Evolutionary conservation across 2,113 vertebrate genomes (phyloP), one percentile per base, ranked within the genome.

Genomic region (Callorhinus ursinus): DNA sequence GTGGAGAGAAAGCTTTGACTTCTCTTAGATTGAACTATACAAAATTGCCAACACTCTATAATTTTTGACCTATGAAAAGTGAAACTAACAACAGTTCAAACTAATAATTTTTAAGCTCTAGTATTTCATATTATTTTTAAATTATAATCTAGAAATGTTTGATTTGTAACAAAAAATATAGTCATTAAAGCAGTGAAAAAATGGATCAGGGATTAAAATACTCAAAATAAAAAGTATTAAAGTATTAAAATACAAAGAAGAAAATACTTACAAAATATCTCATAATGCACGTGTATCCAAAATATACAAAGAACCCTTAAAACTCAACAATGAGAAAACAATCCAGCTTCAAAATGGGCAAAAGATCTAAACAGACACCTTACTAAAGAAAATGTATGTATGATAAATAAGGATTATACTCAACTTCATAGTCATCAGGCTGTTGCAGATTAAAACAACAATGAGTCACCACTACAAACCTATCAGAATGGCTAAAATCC

Each of bases 61-160:
- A 53, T 93, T 94, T 89, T 74, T 97, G 63, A 97, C 26, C 65
- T 74, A 74, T 59, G 24, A 67, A 97, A 79, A 86, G 2, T 57
- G 22, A 13, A 72, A 53, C 59, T 72, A 69, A 18, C 51, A 42
- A 87, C 53, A 42, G n/a, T 26, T 88, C 26, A 93, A 39, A 88
- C 39, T 88, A 88, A 65, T 71, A 93, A 46, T 57, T 93, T 87
- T 91, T 55, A 79, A 93, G 46, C 46, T 80, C 33, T 59, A 21
- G 18, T 67, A 84, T n/a, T 88, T 83, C 6, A 63, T 36, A 49
- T 57, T 83, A 10, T 65, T 95, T 86, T 79, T 2, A 88, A 92
- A 33, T 55, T 86, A 90, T 36, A 86, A 76, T 81, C 74, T 49
- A 55, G 39, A 90, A 82, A 3, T 36, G 49, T 57, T 67, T 71